A percentile compares a stretch with the other conserved stretches of the same genome.
Conservation (phyloP, 1,140 invertebrate species). For the Melitaea cinxia region DNA sequence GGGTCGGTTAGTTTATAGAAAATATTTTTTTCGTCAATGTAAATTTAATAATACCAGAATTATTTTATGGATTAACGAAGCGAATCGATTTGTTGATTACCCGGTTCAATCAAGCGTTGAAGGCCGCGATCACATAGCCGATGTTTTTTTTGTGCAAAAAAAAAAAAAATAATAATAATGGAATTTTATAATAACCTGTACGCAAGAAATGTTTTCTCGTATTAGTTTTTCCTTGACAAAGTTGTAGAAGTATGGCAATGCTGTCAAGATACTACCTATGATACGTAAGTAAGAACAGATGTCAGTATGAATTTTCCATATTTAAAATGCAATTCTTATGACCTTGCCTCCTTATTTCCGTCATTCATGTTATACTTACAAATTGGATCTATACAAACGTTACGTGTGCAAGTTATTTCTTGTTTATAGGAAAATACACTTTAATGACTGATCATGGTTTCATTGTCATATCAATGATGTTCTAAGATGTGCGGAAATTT, state of each 20-base stretch:
- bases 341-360: conserved; percentile 21
- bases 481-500: background rate
- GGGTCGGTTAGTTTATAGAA: too few species aligned
- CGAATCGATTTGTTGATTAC: conserved; percentile 23
- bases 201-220: background rate
- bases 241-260: background rate
- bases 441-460: background rate
- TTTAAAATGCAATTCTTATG: conserved; percentile 4
- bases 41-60: conserved; percentile 18
- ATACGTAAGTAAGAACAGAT: background rate
- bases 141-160: background rate
- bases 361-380: conserved; percentile 12
- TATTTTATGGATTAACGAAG: conserved; percentile 32
- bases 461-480: background rate
- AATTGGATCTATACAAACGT: conserved; percentile 18
- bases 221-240: background rate
- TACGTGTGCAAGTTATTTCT: conserved; percentile 11
- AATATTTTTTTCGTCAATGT: conserved; percentile 18
- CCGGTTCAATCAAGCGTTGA: conserved; percentile 23
- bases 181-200: conserved; percentile 5
- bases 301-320: background rate
- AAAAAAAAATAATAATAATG: background rate
- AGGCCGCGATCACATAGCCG: conserved; percentile 23
- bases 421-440: conserved; percentile 2
- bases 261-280: background rate